Base-by-base conservation (phyloP, 1,140 invertebrate genomes). In the Magallana ariakensis region DNA sequence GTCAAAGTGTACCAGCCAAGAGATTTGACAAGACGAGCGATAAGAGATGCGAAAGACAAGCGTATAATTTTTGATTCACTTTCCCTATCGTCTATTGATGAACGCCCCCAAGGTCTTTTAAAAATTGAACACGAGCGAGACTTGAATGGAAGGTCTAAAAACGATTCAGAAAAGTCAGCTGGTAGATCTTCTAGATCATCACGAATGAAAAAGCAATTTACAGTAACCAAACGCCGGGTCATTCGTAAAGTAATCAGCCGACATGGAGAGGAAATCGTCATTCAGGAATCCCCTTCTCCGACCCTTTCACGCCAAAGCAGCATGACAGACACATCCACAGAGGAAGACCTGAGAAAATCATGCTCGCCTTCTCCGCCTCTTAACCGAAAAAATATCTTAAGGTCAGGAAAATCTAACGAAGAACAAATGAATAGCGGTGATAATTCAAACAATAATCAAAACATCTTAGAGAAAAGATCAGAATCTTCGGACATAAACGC, bases 251-350 rank as follows among this genome's bases (percentile, higher is more conserved):
- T 94, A 1, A 91, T 93, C 1, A 90, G 91, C 5, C 57, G 85
- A n/a, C 91, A 91, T 85, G 93, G 92, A 0, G 90, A 93, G 66
- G 91, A 93, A 58, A 91, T 93, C 16, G 88, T 91, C 1, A 86
- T 93, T 22, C 88, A 90, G 22, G 91, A 91, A 19, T 88, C 88
- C 15, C 90, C 91, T 10, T 92, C 92, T 6, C 92, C 92, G 1
- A 88, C 91, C 6, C 22, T 90, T 0, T 92, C 91, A 0, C 85
- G 91, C 13, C 91, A 92, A 33, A 91, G 90, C 56, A 91, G 91
- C 86, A 75, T 91, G n/a, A 91, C 86, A 1, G 91, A 92, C 26
- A 85, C 88, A 19, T 92, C 91, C 1, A 89, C 88, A 8, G 88
- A 92, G 19, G 89, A 91, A 5, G 91, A 92, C 22, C 19, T 57